Conservation (phyloP, 2,888 invertebrate genomes). For the Brenthis daphne region DNA sequence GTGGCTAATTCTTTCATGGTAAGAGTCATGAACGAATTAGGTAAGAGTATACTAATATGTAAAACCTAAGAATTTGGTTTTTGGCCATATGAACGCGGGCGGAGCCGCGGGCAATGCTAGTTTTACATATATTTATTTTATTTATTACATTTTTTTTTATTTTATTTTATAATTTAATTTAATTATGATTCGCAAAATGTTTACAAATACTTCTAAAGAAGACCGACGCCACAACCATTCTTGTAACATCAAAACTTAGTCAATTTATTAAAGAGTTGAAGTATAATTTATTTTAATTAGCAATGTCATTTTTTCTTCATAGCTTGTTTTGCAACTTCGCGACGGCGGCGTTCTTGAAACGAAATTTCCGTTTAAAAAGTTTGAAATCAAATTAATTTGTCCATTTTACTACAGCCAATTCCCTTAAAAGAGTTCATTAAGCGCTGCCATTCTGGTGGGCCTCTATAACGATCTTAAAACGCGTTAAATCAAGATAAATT, state of each 20-base stretch:
- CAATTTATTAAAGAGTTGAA: slow-evolving; percentile 59
- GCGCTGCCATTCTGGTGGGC: slow-evolving; percentile 76
- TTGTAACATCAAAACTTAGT: slow-evolving; percentile 15
- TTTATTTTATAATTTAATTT: neutral
- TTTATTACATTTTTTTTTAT: no score
- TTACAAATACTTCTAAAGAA: slow-evolving; percentile 3
- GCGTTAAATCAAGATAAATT: slow-evolving; percentile 78
- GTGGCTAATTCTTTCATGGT: no score
- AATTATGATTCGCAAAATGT: neutral
- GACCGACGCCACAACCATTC: neutral
- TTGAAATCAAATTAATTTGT: slow-evolving; percentile 79
- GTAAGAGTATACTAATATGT: no score
- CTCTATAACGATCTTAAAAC: slow-evolving; percentile 77
- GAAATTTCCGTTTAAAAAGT: slow-evolving; percentile 76
- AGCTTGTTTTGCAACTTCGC: slow-evolving; percentile 63
- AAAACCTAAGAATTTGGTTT: no score
- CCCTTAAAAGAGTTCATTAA: slow-evolving; percentile 80
- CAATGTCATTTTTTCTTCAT: slow-evolving; percentile 70
- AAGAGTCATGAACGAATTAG: no score
- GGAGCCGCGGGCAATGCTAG: no score
- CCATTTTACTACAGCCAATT: slow-evolving; percentile 49
- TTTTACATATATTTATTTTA: no score
- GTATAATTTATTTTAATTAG: slow-evolving; percentile 78
- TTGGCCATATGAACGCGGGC: no score
- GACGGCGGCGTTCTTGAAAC: slow-evolving; percentile 65